Evolutionary conservation across 2,888 invertebrate species (phyloP).

Genomic region (Lumbricus terrestris): DNA sequence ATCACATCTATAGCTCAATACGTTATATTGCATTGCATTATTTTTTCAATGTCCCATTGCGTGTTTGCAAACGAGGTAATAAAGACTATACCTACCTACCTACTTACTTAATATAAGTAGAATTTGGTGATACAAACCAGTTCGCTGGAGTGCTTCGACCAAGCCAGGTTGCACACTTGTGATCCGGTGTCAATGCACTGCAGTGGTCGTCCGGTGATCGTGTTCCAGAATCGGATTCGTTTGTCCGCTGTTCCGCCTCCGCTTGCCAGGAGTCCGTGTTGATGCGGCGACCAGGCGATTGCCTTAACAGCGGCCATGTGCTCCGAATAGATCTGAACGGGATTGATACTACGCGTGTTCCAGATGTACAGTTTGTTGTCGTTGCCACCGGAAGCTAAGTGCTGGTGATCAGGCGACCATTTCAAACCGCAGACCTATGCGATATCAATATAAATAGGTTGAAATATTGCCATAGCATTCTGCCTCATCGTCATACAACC

Average conservation of each 20-base stretch:
- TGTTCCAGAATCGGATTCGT: slow-evolving; percentile 67
- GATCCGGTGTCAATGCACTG: slow-evolving; percentile 88
- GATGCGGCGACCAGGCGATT: slow-evolving; percentile 97
- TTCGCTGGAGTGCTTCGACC: slow-evolving; percentile 93
- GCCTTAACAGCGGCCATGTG: slow-evolving; percentile 64
- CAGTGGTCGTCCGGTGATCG: slow-evolving; percentile 72
- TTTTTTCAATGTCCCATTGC: no score
- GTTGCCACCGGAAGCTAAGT: slow-evolving; percentile 96
- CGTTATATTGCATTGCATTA: no score
- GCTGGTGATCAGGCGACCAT: slow-evolving; percentile 97
- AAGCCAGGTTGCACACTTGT: slow-evolving; percentile 87
- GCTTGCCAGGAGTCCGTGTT: slow-evolving; percentile 81
- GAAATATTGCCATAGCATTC: neutral
- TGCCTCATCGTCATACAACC: neutral
- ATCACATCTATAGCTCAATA: no score
- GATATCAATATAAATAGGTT: neutral
- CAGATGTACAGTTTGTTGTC: slow-evolving; percentile 93
- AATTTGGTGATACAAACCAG: slow-evolving; percentile 65
- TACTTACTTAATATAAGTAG: no score
- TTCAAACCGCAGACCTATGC: slow-evolving; percentile 83
- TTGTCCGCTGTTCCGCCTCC: slow-evolving; percentile 96
- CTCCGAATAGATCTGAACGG: slow-evolving; percentile 65
- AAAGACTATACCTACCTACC: no score
- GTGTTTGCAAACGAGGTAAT: no score
- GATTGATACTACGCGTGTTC: slow-evolving; percentile 55